These are phyloP conservation scores for Xiphorhynchus erythropygius DNA, from an alignment of 2,797 vertebrate species.

Conservation along the genomic window DNA sequence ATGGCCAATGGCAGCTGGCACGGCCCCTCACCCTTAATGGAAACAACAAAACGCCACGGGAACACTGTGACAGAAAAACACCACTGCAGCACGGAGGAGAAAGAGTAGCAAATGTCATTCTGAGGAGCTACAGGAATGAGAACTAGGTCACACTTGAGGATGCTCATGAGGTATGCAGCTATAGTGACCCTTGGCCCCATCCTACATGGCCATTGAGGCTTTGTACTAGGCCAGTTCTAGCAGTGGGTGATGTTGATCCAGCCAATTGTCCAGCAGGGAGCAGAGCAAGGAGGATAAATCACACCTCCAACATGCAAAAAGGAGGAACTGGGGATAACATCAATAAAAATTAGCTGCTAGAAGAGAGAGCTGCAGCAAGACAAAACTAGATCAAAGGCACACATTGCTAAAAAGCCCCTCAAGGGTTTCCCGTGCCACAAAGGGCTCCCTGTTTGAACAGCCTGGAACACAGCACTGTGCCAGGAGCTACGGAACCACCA, in stretches of 20 bases:
- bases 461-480: background rate
- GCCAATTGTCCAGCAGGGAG: background rate
- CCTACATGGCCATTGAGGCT: background rate
- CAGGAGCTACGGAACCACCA: background rate
- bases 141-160: background rate
- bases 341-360: background rate
- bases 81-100: background rate
- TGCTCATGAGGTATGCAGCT: background rate
- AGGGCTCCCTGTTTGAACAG: background rate
- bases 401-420: background rate
- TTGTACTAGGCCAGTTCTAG: background rate
- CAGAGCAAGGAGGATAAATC: background rate
- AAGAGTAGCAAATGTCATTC: background rate
- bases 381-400: background rate
- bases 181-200: background rate
- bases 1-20: background rate
- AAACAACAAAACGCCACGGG: background rate
- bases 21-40: rapidly evolving
- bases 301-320: background rate
- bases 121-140: background rate
- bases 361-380: background rate
- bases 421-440: background rate
- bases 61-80: background rate
- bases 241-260: background rate
- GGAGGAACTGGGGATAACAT: background rate